Conservation (phyloP, 2,888 invertebrate genomes). For the Steromphala cineraria region DNA sequence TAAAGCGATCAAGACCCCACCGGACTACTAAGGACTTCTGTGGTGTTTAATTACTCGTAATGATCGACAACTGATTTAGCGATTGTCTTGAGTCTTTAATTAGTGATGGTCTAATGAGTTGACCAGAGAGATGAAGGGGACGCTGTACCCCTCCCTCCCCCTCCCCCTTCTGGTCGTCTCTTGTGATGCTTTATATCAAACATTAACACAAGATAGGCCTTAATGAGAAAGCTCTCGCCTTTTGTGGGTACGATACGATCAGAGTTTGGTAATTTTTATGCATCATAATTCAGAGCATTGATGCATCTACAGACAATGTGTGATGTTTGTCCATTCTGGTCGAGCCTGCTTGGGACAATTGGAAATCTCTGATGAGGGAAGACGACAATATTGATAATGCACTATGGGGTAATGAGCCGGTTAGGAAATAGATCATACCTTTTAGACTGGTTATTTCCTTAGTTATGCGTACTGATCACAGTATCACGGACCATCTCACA, state of each 20-base stretch:
- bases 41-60: slow-evolving; percentile 13
- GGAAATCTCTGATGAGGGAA: background rate
- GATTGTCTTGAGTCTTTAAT: background rate
- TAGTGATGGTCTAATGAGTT: background rate
- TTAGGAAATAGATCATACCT: slow-evolving; percentile 4
- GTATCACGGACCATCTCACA: too few relatives aligned
- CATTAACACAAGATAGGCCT: slow-evolving; percentile 9
- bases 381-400: background rate
- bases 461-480: background rate
- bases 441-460: background rate
- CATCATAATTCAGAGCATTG: background rate
- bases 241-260: background rate
- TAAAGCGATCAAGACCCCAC: slow-evolving; percentile 4
- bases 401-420: background rate
- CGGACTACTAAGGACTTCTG: background rate
- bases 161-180: background rate
- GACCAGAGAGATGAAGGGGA: background rate
- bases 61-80: background rate
- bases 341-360: background rate
- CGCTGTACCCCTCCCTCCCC: background rate
- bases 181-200: background rate
- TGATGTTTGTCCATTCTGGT: background rate
- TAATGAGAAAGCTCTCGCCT: slow-evolving; percentile 11
- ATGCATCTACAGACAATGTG: background rate
- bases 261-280: slow-evolving; percentile 1